Percentiles rank a stretch among this genome's conserved stretches.
Evolutionary conservation across 2,888 invertebrate species (phyloP).

Genomic region (Heliconius cydno): DNA sequence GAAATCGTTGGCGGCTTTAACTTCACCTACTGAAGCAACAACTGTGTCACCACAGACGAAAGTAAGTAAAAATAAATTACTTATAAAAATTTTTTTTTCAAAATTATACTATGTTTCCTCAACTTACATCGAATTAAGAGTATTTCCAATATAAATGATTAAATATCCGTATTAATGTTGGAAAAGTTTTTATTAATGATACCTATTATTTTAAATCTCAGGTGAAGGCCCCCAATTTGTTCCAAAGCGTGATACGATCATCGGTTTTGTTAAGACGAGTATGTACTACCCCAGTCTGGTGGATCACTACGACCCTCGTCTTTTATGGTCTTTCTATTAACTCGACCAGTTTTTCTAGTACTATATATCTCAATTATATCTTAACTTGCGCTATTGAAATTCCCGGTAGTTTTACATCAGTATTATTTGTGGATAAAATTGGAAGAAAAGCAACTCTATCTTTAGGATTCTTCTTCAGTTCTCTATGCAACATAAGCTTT

Average conservation of each 20-base stretch:
- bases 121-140: neutral
- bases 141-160: neutral
- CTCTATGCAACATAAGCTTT: conserved; percentile 47
- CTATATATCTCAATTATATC: conserved; percentile 87
- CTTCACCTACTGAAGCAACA: neutral
- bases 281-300: conserved; percentile 86
- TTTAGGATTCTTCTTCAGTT: conserved; percentile 47
- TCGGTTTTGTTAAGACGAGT: conserved; percentile 79
- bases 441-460: conserved; percentile 64
- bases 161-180: neutral
- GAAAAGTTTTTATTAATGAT: neutral
- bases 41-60: neutral
- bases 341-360: conserved; percentile 86
- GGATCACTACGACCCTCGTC: conserved; percentile 87
- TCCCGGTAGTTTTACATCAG: conserved; percentile 84
- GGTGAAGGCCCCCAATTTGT: conserved; percentile 36
- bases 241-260: conserved; percentile 74
- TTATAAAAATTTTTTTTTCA: neutral
- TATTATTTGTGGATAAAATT: conserved; percentile 78
- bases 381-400: conserved; percentile 84
- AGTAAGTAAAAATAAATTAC: neutral
- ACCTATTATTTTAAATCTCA: neutral
- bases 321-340: conserved; percentile 90
- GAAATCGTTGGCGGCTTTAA: conserved; percentile 73
- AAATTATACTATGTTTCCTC: neutral